Evolutionary conservation across 2,888 invertebrate genomes (phyloP).

Genomic region (Acrocera orbiculus): DNA sequence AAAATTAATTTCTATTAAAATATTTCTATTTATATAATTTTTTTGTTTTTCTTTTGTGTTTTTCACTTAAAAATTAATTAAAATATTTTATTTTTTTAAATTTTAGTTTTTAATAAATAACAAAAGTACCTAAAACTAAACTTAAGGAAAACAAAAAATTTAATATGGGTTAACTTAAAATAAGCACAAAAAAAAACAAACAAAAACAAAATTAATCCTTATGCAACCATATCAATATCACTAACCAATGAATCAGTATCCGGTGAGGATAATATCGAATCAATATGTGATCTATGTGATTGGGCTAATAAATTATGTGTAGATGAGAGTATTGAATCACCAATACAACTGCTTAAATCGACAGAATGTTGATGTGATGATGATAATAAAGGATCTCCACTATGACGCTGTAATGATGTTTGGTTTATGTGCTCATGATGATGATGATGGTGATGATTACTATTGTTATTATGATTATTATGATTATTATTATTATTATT

Average conservation of each 20-base stretch:
- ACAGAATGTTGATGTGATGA: constrained; percentile 23
- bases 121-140: no score
- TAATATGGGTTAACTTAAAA: no score
- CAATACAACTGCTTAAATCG: constrained; percentile 24
- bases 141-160: no score
- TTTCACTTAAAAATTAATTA: no score
- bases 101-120: no score
- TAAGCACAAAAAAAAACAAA: no score
- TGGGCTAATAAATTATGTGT: constrained; percentile 20
- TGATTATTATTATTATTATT: constrained; percentile 6
- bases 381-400: constrained; percentile 25
- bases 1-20: no score
- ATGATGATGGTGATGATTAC: constrained; percentile 10
- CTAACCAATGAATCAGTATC: constrained; percentile 35
- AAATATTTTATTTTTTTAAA: no score
- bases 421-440: constrained; percentile 3
- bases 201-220: neutral
- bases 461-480: constrained; percentile 11
- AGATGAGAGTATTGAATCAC: constrained; percentile 34
- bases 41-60: no score
- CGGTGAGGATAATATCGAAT: constrained; percentile 35
- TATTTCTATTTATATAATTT: no score
- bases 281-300: constrained; percentile 18
- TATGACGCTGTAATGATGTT: constrained; percentile 13
- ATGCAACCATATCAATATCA: constrained; percentile 38